Evolutionary conservation across 92 coral and sea anemone species (phyloP), one percentile per base, ranked within the genome.

Genomic region (Bergia sp.): DNA sequence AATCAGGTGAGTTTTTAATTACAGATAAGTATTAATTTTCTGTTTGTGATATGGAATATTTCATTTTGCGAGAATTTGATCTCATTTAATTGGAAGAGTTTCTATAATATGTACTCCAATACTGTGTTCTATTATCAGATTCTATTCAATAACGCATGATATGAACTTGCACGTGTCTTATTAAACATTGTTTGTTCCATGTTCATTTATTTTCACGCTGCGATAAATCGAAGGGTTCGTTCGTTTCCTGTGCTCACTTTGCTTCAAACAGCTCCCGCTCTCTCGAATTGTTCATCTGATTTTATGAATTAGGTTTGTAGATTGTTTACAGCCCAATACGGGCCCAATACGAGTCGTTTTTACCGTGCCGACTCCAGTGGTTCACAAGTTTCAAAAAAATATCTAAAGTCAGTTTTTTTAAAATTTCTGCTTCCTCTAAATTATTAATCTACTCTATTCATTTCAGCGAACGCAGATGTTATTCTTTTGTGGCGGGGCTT

Each of bases 1-100:
- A 89, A 85, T 66, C 92, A 93, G 96, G 87, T 84, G 77, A 69
- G 87, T 9, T 13, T 3, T 5, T 43, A 7, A 18, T 61, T 1
- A 29, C 3, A 18, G 8, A 2, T 61, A 61, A 16, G 0, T 61
- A 61, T 16, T 15, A 20, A 11, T 61, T 61, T 61, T 3, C 18
- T 5, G 69, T 3, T 15, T 53, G 13, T 53, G 1, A 12, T 61
- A 61, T 13, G 21, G 0, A 21, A 57, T 2, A 57, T 15, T 57
- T 57, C 66, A 57, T 57, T 57, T 61, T 21, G 69, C 29, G 20
- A 61, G 29, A 23, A 21, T 4, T 61, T 1, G n/a, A 61, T 61
- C 69, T 1, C 69, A 57, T 57, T 57, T 57, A 20, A 0, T 2
- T 2, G 66, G 21, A 57, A 57, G 66, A 18, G 69, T 57, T 57